A percentile compares a stretch with the other conserved stretches of the same genome.
Evolutionary conservation across 1,140 invertebrate species (phyloP).

Genomic region (Papilio glaucus): DNA sequence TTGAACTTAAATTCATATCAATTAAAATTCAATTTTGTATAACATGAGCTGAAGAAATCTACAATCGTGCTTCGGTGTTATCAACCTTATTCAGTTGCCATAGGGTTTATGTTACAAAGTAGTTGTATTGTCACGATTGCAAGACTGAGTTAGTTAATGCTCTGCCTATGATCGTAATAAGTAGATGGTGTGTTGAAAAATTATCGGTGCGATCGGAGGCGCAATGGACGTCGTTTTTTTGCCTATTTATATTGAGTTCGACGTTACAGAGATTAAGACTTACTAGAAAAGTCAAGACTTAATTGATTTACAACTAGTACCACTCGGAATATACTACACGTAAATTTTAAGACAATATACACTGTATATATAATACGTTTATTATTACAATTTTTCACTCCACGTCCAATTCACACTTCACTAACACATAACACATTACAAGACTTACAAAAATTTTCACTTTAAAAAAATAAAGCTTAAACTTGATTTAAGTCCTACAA

Average conservation of each 20-base stretch:
- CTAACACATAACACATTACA: no score
- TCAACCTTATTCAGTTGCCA: slow-evolving; percentile 37
- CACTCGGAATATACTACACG: no score
- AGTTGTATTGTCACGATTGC: slow-evolving; percentile 45
- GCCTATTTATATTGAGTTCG: slow-evolving; percentile 77
- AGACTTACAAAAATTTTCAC: no score
- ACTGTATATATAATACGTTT: no score
- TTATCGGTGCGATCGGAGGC: slow-evolving; percentile 82
- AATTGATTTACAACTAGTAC: no score
- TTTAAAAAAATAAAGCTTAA: no score
- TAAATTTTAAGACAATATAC: no score
- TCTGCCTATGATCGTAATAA: slow-evolving; percentile 82
- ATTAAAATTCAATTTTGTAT: slow-evolving; percentile 43
- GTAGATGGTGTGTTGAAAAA: slow-evolving; percentile 83
- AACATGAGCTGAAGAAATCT: slow-evolving; percentile 36
- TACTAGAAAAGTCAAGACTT: slow-evolving; percentile 50
- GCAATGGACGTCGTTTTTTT: slow-evolving; percentile 80
- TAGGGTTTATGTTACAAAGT: background rate
- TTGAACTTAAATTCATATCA: slow-evolving; percentile 41
- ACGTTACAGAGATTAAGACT: slow-evolving; percentile 48
- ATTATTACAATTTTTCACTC: no score
- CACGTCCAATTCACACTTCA: no score
- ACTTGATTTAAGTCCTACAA: no score
- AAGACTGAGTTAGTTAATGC: slow-evolving; percentile 77
- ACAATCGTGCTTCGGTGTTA: slow-evolving; percentile 27